phyloP scores from a whole-genome alignment of 2,113 vertebrate genomes.

The Myrmophylax atrothorax region DNA sequence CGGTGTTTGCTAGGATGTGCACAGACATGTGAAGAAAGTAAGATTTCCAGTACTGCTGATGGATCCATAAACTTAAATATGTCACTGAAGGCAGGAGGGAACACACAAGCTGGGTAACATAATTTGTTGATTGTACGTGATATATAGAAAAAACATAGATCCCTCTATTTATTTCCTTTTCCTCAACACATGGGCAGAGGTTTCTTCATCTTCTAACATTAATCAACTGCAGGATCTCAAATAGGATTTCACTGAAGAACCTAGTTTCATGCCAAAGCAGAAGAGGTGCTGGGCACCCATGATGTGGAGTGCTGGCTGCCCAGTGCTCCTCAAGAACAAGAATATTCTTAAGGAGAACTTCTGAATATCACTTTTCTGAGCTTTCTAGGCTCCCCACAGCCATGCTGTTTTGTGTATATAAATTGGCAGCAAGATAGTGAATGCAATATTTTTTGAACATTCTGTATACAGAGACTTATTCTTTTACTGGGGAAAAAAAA shows the following conservation, averaged over 20 bases:
- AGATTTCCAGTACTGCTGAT: background rate
- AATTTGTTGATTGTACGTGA: background rate
- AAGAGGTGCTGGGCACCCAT: background rate
- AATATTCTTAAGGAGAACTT: background rate
- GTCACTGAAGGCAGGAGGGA: background rate
- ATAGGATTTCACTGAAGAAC: background rate
- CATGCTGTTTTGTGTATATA: background rate
- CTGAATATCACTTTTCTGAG: background rate
- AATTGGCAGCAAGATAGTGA: background rate
- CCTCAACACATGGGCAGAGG: background rate
- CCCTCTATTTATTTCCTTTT: background rate
- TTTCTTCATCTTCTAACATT: background rate
- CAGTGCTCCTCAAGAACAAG: background rate
- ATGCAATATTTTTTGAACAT: background rate
- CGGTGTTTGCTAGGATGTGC: background rate
- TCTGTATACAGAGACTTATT: conserved; percentile 9
- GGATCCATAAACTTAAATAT: background rate
- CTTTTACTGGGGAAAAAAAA: background rate
- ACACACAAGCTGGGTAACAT: background rate
- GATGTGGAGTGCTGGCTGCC: background rate
- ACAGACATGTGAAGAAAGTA: fast-evolving
- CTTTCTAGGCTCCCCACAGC: background rate
- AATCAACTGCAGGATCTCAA: background rate
- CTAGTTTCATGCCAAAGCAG: background rate
- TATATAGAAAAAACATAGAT: background rate